Conservation (phyloP, 2,113 vertebrate genomes). For the Anoura caudifer region DNA sequence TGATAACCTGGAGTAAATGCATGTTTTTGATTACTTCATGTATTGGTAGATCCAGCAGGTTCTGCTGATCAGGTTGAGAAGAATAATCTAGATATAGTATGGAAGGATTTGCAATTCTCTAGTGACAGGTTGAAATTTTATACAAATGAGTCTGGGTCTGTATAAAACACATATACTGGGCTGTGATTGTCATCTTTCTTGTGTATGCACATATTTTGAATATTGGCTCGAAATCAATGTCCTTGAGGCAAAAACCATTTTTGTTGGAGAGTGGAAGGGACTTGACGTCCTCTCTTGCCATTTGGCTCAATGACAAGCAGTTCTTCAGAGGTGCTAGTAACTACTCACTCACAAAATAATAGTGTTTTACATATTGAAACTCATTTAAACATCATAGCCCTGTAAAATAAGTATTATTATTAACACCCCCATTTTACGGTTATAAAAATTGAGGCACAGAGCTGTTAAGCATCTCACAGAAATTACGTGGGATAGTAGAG, state of each 20-base stretch:
- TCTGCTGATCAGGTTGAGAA: background rate
- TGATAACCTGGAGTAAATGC: background rate
- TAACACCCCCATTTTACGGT: background rate
- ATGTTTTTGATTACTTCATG: background rate
- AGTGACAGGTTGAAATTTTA: conserved; percentile 14
- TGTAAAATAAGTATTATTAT: background rate
- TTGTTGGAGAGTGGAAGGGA: background rate
- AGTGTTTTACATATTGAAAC: background rate
- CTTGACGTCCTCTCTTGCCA: background rate
- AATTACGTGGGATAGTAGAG: background rate
- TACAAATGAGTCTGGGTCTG: background rate
- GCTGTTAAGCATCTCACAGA: background rate
- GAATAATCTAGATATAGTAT: background rate
- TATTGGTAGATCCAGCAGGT: background rate
- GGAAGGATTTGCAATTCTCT: background rate
- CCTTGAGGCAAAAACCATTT: background rate
- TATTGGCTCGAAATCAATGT: background rate
- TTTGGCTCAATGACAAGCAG: background rate
- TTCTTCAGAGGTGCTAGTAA: background rate
- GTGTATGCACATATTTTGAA: background rate
- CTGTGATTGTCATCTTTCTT: background rate
- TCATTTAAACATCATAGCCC: background rate
- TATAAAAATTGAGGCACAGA: background rate
- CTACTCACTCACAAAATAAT: background rate
- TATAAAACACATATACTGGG: background rate